Percentiles rank a stretch among this genome's conserved stretches.
These are phyloP conservation scores for Lasioglossum leucozonium DNA, from an alignment of 2,888 invertebrate species.

Conservation along the genomic window DNA sequence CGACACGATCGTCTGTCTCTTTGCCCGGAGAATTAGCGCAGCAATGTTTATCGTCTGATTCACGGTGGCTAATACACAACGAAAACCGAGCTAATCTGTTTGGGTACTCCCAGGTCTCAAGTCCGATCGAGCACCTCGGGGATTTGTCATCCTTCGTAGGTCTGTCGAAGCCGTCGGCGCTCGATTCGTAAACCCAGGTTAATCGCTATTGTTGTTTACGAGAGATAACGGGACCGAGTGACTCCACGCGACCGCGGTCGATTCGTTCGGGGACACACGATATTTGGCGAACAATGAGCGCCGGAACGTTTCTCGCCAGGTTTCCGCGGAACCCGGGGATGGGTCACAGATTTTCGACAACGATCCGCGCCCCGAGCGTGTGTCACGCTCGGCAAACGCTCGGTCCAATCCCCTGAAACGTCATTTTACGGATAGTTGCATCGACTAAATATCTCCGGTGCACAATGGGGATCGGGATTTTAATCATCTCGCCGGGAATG, in stretches of 20 bases:
- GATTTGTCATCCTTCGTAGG: not conserved
- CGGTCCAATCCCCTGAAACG: not conserved
- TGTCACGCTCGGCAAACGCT: not conserved
- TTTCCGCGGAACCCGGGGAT: not conserved
- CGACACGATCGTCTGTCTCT: not conserved
- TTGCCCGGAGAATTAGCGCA: not conserved
- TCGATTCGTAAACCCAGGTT: slow-evolving; percentile 13
- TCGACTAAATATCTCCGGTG: not conserved
- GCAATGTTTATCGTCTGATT: not conserved
- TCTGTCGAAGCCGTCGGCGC: not conserved
- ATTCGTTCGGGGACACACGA: slow-evolving; percentile 15
- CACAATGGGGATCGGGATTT: not conserved
- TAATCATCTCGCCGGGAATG: not conserved
- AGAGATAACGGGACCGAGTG: slow-evolving; percentile 17
- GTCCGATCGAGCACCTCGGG: not conserved
- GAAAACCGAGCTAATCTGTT: not conserved
- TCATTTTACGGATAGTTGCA: not conserved
- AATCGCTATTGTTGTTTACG: slow-evolving; percentile 41
- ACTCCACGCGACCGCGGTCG: not conserved
- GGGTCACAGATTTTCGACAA: slow-evolving; percentile 11
- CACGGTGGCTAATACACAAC: not conserved
- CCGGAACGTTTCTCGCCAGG: not conserved
- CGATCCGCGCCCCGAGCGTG: not conserved
- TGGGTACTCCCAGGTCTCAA: not conserved
- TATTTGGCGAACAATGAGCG: slow-evolving; percentile 29